Percentiles rank a stretch among this genome's conserved stretches.
These are phyloP conservation scores for Carterocephalus palaemon DNA, from an alignment of 2,888 invertebrate genomes.

Conservation along the genomic window DNA sequence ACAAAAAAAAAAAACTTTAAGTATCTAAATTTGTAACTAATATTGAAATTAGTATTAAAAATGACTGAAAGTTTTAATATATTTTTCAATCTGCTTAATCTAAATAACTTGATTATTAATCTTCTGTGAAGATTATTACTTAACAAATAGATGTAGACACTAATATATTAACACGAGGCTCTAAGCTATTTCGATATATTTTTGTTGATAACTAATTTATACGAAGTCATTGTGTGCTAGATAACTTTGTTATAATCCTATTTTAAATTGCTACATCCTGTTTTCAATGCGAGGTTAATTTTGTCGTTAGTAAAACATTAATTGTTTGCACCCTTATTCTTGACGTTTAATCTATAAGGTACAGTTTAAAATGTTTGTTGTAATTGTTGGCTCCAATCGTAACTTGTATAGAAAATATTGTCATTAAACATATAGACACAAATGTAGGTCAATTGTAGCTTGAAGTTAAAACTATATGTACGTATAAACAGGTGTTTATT, in stretches of 20 bases:
- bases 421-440: too few relatives aligned
- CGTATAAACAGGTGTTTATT: too few relatives aligned
- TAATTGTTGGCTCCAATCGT: too few relatives aligned
- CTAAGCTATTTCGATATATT: slow-evolving; percentile 32
- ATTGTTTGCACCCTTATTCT: too few relatives aligned
- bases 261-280: slow-evolving; percentile 15
- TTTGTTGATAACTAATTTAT: slow-evolving; percentile 26
- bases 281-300: slow-evolving; percentile 7
- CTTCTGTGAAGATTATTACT: slow-evolving; percentile 55
- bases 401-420: too few relatives aligned
- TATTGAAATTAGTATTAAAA: slow-evolving; percentile 38
- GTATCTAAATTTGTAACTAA: slow-evolving; percentile 26
- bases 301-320: too few relatives aligned
- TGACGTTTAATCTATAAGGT: too few relatives aligned
- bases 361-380: too few relatives aligned
- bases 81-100: slow-evolving; percentile 28
- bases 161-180: slow-evolving; percentile 54
- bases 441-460: too few relatives aligned
- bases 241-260: slow-evolving; percentile 17
- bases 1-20: slow-evolving; percentile 28
- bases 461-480: too few relatives aligned
- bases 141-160: slow-evolving; percentile 33
- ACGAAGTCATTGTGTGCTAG: slow-evolving; percentile 7
- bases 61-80: slow-evolving; percentile 39
- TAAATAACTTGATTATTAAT: slow-evolving; percentile 41